Evolutionary conservation across 2,113 vertebrate genomes (phyloP).

Genomic region (Hemichromis elongatus): DNA sequence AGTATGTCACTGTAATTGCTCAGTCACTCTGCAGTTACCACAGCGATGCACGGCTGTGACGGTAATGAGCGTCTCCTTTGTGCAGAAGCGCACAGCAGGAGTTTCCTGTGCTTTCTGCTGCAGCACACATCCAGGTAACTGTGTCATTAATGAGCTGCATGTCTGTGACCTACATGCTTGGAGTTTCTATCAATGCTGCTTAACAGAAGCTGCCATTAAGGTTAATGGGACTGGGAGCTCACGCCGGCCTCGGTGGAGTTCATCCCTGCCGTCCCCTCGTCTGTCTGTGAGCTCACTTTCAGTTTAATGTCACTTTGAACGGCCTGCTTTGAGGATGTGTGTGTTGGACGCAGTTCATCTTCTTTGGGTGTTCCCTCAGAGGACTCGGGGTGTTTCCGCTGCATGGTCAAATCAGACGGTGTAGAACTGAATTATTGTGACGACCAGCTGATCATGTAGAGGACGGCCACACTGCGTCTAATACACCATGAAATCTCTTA

Average conservation of each 20-base stretch:
- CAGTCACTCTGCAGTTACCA: neutral
- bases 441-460: neutral
- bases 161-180: constrained; percentile 5
- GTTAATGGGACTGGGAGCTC: constrained; percentile 7
- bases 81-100: neutral
- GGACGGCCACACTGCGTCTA: neutral
- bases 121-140: neutral
- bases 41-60: neutral
- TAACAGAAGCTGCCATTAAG: constrained; percentile 7
- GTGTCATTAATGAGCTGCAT: neutral
- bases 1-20: neutral
- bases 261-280: neutral
- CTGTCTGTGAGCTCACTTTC: neutral
- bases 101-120: neutral
- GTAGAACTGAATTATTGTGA: neutral
- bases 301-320: constrained; percentile 11
- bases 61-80: neutral
- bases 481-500: neutral
- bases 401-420: neutral
- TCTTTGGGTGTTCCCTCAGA: neutral
- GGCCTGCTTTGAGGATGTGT: neutral
- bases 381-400: neutral
- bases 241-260: neutral
- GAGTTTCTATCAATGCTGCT: neutral
- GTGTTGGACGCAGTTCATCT: neutral